Conservation (phyloP, 2,888 invertebrate species). For the Nineta flava region DNA sequence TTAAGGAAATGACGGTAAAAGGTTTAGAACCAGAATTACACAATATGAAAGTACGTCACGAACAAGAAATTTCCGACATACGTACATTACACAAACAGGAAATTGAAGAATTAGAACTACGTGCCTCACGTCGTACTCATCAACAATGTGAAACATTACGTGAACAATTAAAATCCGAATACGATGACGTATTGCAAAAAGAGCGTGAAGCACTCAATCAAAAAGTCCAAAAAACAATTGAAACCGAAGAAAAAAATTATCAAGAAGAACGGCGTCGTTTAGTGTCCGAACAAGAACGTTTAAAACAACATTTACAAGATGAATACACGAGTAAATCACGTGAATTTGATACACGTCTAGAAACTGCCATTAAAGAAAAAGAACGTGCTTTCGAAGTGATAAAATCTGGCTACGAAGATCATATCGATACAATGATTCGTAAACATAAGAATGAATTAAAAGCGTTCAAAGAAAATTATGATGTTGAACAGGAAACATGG, state of each 20-base stretch:
- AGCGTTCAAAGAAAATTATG: constrained; percentile 40
- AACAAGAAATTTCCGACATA: constrained; percentile 51
- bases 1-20: constrained; percentile 66
- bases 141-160: constrained; percentile 42
- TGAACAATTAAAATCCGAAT: constrained; percentile 41
- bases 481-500: constrained; percentile 46
- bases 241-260: constrained; percentile 35
- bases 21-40: constrained; percentile 73
- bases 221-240: constrained; percentile 38
- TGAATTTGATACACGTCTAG: constrained; percentile 31
- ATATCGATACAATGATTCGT: constrained; percentile 28
- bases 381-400: constrained; percentile 31
- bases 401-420: constrained; percentile 33
- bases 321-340: constrained; percentile 25
- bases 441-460: constrained; percentile 36
- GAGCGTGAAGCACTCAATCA: constrained; percentile 42
- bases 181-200: constrained; percentile 41
- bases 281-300: constrained; percentile 29
- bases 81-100: constrained; percentile 48
- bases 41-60: constrained; percentile 53
- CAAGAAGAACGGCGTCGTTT: constrained; percentile 36
- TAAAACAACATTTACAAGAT: constrained; percentile 27
- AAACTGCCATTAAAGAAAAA: constrained; percentile 27
- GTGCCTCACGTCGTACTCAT: constrained; percentile 41
- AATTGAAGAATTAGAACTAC: constrained; percentile 43